Conservation (phyloP, 30 jellyfish, hydroid and myxozoan species). For the Chrysaora quinquecirrha region DNA sequence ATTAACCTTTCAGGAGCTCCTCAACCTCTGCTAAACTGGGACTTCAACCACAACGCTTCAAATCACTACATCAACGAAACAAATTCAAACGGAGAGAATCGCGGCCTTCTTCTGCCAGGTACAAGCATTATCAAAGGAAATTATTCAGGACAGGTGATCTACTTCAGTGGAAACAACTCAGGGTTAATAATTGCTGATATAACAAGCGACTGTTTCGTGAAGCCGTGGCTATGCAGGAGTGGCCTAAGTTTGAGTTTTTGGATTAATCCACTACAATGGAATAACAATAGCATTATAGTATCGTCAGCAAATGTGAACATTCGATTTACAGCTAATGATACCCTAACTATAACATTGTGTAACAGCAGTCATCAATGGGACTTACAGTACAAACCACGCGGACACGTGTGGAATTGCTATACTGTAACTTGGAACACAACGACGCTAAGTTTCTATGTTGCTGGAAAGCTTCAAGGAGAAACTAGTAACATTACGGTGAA, state of each 20-base stretch:
- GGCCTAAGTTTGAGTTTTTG: constrained; percentile 37
- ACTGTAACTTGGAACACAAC: constrained; percentile 40
- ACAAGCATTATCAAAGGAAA: not conserved
- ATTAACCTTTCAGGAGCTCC: constrained; percentile 6
- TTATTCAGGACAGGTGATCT: not conserved
- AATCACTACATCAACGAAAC: constrained; percentile 29
- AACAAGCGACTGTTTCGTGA: constrained; percentile 23
- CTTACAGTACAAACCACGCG: not conserved
- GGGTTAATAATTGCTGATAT: constrained; percentile 29
- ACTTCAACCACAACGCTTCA: constrained; percentile 1
- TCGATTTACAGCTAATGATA: not conserved
- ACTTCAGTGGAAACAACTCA: constrained; percentile 39
- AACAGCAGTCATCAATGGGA: constrained; percentile 49
- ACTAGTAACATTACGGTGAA: not conserved
- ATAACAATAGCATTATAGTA: constrained; percentile 1
- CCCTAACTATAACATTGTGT: constrained; percentile 25
- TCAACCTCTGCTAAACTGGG: constrained; percentile 41
- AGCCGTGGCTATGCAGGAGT: constrained; percentile 28
- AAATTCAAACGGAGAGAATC: constrained; percentile 13
- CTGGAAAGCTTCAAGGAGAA: not conserved
- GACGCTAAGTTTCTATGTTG: not conserved
- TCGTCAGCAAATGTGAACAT: constrained; percentile 46
- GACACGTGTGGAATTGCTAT: constrained; percentile 40
- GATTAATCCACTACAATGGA: constrained; percentile 20
- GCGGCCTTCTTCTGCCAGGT: constrained; percentile 19